A percentile compares a stretch with the other conserved stretches of the same genome.
phyloP scores from a whole-genome alignment of 2,113 vertebrate genomes.

The Lathamus discolor region DNA sequence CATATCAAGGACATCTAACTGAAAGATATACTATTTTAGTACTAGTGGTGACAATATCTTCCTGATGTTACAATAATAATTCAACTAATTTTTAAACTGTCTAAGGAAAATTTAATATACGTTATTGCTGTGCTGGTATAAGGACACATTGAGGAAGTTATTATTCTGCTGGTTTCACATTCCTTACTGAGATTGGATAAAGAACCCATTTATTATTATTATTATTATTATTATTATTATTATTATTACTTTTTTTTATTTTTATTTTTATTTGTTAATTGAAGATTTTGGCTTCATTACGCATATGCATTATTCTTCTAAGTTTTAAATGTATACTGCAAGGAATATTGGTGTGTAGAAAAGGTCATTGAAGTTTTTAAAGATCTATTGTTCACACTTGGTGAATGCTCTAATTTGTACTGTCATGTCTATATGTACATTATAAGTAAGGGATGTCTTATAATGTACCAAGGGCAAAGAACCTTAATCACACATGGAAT shows the following conservation, averaged over 20 bases:
- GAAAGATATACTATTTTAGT: slow-evolving; percentile 21
- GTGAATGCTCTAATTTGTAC: neutral
- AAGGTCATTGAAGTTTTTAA: neutral
- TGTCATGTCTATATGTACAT: neutral
- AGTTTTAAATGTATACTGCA: neutral
- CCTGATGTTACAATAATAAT: slow-evolving; percentile 25
- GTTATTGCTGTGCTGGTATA: neutral
- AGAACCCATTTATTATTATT: neutral
- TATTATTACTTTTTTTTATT: neutral
- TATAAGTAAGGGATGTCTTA: neutral
- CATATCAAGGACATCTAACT: slow-evolving; percentile 24
- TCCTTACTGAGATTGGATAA: neutral
- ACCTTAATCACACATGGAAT: neutral
- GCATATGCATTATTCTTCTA: neutral
- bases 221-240: neutral
- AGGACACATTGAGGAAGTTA: neutral
- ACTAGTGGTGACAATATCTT: neutral
- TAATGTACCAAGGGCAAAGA: neutral
- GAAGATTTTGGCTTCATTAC: neutral
- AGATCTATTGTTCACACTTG: neutral
- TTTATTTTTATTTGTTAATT: neutral
- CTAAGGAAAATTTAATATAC: neutral
- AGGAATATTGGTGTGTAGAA: neutral
- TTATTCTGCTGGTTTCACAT: neutral
- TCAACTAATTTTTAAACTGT: slow-evolving; percentile 22